Evolutionary conservation across 2,113 vertebrate genomes (phyloP), one percentile per base, ranked within the genome.

Genomic region (Equus quagga): DNA sequence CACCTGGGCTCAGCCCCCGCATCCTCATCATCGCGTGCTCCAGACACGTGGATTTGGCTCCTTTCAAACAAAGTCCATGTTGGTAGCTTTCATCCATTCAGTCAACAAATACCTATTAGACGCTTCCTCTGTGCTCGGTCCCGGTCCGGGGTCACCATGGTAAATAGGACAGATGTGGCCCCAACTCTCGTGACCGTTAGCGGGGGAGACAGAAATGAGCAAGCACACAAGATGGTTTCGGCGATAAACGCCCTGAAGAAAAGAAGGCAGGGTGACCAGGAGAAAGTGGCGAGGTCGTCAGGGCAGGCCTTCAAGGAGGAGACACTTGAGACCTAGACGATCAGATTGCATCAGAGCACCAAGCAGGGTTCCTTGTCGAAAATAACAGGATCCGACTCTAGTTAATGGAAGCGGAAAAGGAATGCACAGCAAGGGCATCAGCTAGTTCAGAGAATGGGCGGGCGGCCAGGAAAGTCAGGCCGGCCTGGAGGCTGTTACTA

Each of bases 401-500:
- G 31, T 51, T 58, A 60, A 89, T 0, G 9, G 15, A 11, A 79
- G 36, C 62, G 89, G 89, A 76, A 65, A 64, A 80, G 44, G 67
- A 70, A 62, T 17, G 65, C 44, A 12, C n/a, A 13, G 81, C 49
- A 56, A 26, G 17, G 41, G 67, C 14, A 28, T 46, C 18, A 3
- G 60, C 69, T 76, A 44, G 31, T 46, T 65, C 56, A 41, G 44
- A 72, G 76, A 67, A 18, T 31, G 69, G 76, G 78, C 11, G 0
- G 49, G 41, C 72, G 44, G 26, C 78, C 70, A 51, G 13, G 92
- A 60, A 67, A 69, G 14, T 28, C 3, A 31, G 58, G 75, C 24
- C 1, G 0, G 8, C 33, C 49, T n/a, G 62, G 26, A 67, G 70
- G 78, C 0, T 0, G 10, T 92, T 51, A 41, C 49, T 31, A 10